Conservation (phyloP, 2,888 invertebrate genomes). For the Tinea semifulvella region DNA sequence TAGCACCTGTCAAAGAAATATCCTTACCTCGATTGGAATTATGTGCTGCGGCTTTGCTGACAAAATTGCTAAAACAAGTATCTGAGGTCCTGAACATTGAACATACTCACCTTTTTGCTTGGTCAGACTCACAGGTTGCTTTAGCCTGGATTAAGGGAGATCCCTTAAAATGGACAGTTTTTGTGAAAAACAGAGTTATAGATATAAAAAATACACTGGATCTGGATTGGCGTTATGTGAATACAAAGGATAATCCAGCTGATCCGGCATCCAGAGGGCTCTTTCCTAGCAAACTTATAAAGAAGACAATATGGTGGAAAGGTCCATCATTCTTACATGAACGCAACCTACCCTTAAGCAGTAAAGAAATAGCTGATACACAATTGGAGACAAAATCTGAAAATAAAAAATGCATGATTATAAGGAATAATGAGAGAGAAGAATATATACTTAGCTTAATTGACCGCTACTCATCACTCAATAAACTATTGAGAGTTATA, state of each 20-base stretch:
- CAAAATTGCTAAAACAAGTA: constrained; percentile 11
- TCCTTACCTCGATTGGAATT: constrained; percentile 22
- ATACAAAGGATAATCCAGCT: constrained; percentile 23
- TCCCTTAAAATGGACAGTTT: constrained; percentile 23
- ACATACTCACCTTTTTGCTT: constrained; percentile 16
- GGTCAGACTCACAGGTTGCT: constrained; percentile 24
- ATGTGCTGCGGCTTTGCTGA: constrained; percentile 18
- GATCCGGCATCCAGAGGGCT: constrained; percentile 26
- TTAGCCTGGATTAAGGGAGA: constrained; percentile 22
- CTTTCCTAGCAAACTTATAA: constrained; percentile 16
- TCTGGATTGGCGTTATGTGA: constrained; percentile 21
- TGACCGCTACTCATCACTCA: constrained; percentile 10
- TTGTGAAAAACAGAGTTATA: constrained; percentile 23
- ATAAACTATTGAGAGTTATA: constrained; percentile 1
- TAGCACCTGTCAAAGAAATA: constrained; percentile 20
- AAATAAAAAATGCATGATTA: too few relatives aligned
- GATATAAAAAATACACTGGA: constrained; percentile 20
- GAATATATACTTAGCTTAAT: too few relatives aligned
- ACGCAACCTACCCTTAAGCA: not conserved
- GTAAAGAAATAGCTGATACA: not conserved
- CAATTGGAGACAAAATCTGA: not conserved
- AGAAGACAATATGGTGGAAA: constrained; percentile 20
- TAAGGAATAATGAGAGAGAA: too few relatives aligned
- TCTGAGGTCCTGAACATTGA: constrained; percentile 17
- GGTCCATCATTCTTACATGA: constrained; percentile 13